phyloP scores from a whole-genome alignment of 2,797 vertebrate species.

The Rhinogobio ventralis region DNA sequence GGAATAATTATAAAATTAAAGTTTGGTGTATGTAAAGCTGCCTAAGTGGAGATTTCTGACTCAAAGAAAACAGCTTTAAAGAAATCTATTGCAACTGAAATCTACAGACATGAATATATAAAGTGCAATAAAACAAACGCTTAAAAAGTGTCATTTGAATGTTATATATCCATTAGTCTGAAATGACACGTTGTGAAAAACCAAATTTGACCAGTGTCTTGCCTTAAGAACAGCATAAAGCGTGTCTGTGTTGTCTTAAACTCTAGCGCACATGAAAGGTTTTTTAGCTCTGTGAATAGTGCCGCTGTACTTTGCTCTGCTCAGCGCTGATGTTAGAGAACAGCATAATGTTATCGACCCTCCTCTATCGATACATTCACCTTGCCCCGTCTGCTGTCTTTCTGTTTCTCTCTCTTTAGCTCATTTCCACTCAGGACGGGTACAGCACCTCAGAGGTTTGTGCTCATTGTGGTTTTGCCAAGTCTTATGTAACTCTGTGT shows the following conservation, averaged over 20 bases:
- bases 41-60: neutral
- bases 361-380: conserved; percentile 80
- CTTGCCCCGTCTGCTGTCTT: conserved; percentile 73
- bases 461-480: conserved; percentile 63
- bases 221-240: neutral
- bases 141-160: no score
- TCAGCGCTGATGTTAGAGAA: conserved; percentile 73
- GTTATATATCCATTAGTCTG: neutral
- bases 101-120: neutral
- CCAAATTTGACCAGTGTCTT: neutral
- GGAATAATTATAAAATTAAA: neutral
- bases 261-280: conserved; percentile 69
- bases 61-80: neutral
- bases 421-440: conserved; percentile 94
- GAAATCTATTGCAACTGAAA: neutral
- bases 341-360: conserved; percentile 72
- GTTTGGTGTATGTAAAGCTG: neutral
- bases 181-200: neutral
- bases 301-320: conserved; percentile 71
- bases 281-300: conserved; percentile 69
- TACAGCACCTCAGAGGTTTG: conserved; percentile 97
- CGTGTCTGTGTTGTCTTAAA: conserved; percentile 2
- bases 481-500: conserved; percentile 51
- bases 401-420: conserved; percentile 87
- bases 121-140: neutral